These are phyloP conservation scores for Entomobrya proxima DNA, from an alignment of 2,888 invertebrate genomes.

Conservation along the genomic window DNA sequence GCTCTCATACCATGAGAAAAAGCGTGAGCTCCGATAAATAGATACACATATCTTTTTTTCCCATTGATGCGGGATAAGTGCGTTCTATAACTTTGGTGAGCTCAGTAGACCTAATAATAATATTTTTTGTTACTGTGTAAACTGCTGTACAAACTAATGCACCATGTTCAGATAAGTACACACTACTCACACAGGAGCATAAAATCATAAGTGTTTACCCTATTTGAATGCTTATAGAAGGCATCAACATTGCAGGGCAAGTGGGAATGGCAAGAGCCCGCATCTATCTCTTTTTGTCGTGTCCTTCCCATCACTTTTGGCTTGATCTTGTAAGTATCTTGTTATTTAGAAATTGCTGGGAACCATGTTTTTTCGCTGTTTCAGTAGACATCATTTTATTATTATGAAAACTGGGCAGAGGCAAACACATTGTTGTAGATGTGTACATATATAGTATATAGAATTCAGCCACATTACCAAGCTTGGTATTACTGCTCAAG, in stretches of 20 bases:
- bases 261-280: constrained; percentile 48
- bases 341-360: constrained; percentile 19
- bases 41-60: constrained; percentile 10
- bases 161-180: neutral
- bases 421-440: neutral
- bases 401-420: neutral
- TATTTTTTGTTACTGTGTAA: constrained; percentile 37
- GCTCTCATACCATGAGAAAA: neutral
- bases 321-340: constrained; percentile 29
- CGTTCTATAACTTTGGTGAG: neutral
- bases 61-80: neutral
- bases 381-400: constrained; percentile 36
- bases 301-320: constrained; percentile 34
- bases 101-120: constrained; percentile 36
- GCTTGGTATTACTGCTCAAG: neutral
- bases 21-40: constrained; percentile 6
- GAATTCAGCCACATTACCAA: neutral
- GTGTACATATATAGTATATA: neutral
- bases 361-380: neutral
- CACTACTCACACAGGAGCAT: neutral
- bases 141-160: neutral
- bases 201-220: neutral
- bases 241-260: no score
- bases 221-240: no score
- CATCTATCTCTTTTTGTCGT: neutral